phyloP scores from a whole-genome alignment of 30 jellyfish, hydroid and myxozoan species.

The Turritopsis dohrnii region DNA sequence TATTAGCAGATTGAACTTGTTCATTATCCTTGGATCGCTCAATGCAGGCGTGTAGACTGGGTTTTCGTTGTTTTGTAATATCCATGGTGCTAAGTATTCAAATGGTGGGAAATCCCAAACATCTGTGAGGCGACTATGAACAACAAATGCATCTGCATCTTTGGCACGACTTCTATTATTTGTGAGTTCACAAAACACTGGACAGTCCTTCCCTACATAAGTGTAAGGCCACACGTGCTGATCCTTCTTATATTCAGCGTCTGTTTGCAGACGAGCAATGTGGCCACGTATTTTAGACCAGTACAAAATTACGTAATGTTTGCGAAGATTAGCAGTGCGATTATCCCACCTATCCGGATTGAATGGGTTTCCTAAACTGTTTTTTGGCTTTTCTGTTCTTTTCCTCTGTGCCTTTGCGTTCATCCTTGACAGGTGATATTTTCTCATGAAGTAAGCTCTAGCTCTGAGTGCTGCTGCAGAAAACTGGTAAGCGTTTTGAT shows the following conservation, averaged over 20 bases:
- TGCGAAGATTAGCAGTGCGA: conserved; percentile 53
- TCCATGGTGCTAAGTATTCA: conserved; percentile 95
- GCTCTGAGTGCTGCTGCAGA: neutral
- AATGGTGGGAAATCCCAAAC: conserved; percentile 97
- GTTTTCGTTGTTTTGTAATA: conserved; percentile 89
- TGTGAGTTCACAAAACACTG: conserved; percentile 86
- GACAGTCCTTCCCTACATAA: conserved; percentile 91
- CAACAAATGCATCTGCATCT: conserved; percentile 96
- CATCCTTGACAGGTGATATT: neutral
- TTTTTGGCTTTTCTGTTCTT: neutral
- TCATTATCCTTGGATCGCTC: conserved; percentile 81
- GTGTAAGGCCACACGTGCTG: conserved; percentile 98
- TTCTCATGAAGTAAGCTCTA: neutral
- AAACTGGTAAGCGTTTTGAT: neutral
- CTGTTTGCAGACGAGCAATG: conserved; percentile 75
- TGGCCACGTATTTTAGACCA: conserved; percentile 98
- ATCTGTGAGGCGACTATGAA: conserved; percentile 91
- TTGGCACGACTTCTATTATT: conserved; percentile 81
- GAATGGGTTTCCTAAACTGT: conserved; percentile 84
- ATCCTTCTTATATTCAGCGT: conserved; percentile 67
- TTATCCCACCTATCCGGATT: conserved; percentile 83
- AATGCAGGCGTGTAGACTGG: conserved; percentile 98
- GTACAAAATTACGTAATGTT: conserved; percentile 62
- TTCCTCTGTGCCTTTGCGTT: neutral
- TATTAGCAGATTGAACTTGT: conserved; percentile 78